Evolutionary conservation across 2,797 vertebrate species (phyloP), one percentile per base, ranked within the genome.

Genomic region (Sarcoramphus papa): DNA sequence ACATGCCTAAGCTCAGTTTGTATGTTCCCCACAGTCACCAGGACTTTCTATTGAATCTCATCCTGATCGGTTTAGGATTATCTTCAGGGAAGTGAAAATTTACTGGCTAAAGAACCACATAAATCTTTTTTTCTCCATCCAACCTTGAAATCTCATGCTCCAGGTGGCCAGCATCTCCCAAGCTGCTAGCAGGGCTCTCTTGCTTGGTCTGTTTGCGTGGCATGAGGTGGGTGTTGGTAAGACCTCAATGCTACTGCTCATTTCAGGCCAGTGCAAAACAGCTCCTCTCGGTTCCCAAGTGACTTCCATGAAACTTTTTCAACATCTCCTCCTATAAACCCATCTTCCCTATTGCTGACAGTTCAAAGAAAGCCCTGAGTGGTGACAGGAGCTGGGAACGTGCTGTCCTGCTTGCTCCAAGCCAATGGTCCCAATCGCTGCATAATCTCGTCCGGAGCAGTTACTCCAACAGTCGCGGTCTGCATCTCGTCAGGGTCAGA

Each of bases 311-410:
- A 15, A 6, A 10, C 25, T 35, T 88, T 31, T 80, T 9, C 41
- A 63, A 22, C 17, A 9, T 43, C 11, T 88, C 60, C 25, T 12
- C 31, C 45, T 41, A 4, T 4, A 16, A 69, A 1, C 31, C 5
- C 10, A 64, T 78, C 50, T 87, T 67, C 41, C 31, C 51, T 9
- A 0, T 30, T 14, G 25, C 45, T 67, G 76, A 24, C 0, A 2
- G 35, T 37, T 80, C 68, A 35, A 22, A 88, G 81, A 6, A 35
- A 93, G 51, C n/a, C 68, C 3, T 21, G 82, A 85, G 13, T 69
- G 93, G 75, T n/a, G 76, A 48, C 53, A 53, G 95, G 83, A 92
- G 62, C 86, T 75, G 87, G 92, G 84, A 96, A 94, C 68, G 30
- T 0, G 10, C 62, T 21, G 57, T 76, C 50, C 90, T 9, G 24